A percentile compares a stretch with the other conserved stretches of the same genome.
phyloP scores from a whole-genome alignment of 2,888 invertebrate species.

The Mimachlamys varia region DNA sequence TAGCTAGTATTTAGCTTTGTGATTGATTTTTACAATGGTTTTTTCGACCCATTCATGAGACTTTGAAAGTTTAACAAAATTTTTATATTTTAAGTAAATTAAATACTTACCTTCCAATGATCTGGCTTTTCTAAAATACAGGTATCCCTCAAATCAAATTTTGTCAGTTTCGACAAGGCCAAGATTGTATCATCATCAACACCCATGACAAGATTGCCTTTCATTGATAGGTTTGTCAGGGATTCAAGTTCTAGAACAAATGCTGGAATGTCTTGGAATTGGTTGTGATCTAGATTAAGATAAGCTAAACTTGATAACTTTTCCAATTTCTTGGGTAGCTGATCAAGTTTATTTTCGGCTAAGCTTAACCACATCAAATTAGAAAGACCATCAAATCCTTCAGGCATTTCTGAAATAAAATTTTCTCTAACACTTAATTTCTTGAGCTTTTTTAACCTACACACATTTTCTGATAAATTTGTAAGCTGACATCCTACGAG shows the following conservation, averaged over 20 bases:
- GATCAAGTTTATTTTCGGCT: conserved; percentile 73
- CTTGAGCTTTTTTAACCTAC: conserved; percentile 67
- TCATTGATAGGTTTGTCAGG: conserved; percentile 69
- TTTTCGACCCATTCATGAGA: no score
- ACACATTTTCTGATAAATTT: conserved; percentile 71
- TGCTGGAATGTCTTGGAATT: conserved; percentile 69
- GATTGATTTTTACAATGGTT: no score
- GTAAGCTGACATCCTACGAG: conserved; percentile 72
- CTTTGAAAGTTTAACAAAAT: no score
- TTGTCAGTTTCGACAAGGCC: conserved; percentile 72
- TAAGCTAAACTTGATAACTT: conserved; percentile 68
- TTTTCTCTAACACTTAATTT: conserved; percentile 75
- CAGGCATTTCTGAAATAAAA: conserved; percentile 68
- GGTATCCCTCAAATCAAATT: conserved; percentile 78
- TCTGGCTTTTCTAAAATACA: conserved; percentile 69
- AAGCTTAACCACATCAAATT: conserved; percentile 76
- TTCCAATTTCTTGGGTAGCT: conserved; percentile 68
- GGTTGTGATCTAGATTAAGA: conserved; percentile 75
- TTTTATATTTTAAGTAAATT: no score
- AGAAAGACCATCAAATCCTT: conserved; percentile 65
- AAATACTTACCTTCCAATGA: conserved; percentile 76
- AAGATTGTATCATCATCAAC: conserved; percentile 75
- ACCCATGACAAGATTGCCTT: conserved; percentile 66
- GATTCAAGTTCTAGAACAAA: conserved; percentile 67
- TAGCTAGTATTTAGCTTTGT: no score